Evolutionary conservation across 2,888 invertebrate genomes (phyloP).

Genomic region (Drosophila neutralis): DNA sequence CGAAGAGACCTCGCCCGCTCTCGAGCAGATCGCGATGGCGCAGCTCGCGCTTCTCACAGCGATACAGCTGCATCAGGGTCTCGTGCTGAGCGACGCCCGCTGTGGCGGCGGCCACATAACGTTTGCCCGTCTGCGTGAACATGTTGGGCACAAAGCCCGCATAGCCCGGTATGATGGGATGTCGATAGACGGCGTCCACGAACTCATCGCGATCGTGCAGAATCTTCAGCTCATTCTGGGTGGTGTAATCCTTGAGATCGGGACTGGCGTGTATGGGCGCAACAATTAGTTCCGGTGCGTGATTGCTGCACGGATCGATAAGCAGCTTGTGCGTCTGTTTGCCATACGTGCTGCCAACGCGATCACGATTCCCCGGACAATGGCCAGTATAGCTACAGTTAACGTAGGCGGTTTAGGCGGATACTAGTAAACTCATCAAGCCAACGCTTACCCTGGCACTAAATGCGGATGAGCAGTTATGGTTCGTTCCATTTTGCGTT

Average conservation of each 20-base stretch:
- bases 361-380: conserved; percentile 90
- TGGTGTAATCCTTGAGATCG: conserved; percentile 87
- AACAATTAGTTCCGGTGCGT: conserved; percentile 87
- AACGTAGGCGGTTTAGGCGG: background rate
- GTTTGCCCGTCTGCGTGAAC: conserved; percentile 89
- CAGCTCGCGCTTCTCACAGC: conserved; percentile 85
- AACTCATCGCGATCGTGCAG: conserved; percentile 88
- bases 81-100: conserved; percentile 91
- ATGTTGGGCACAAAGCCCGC: conserved; percentile 89
- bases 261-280: conserved; percentile 75
- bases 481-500: conserved; percentile 75
- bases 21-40: conserved; percentile 77
- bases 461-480: conserved; percentile 89
- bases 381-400: conserved; percentile 90
- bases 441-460: conserved; percentile 88
- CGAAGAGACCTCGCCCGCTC: conserved; percentile 71
- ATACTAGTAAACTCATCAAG: background rate
- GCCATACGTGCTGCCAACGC: conserved; percentile 91
- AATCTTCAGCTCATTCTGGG: conserved; percentile 88
- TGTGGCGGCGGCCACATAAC: conserved; percentile 89
- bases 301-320: conserved; percentile 90
- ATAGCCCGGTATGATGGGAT: conserved; percentile 91
- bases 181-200: conserved; percentile 89
- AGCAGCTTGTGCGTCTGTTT: conserved; percentile 90
- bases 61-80: conserved; percentile 86